These are phyloP conservation scores for Scaptomyza tumidula DNA, from an alignment of 2,888 invertebrate species.

Conservation along the genomic window DNA sequence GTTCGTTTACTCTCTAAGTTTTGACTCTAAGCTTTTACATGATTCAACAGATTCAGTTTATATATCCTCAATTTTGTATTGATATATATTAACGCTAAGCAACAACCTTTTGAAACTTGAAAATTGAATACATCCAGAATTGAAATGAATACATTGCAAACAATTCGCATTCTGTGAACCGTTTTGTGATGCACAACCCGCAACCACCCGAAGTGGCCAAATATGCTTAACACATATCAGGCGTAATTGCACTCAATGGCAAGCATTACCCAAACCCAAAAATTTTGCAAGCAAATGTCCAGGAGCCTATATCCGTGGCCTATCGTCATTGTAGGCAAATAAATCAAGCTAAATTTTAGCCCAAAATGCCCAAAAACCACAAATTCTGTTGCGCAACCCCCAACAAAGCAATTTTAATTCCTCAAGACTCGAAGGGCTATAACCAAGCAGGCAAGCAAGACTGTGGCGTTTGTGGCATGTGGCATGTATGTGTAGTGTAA, in stretches of 20 bases:
- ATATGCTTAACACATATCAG: slow-evolving; percentile 35
- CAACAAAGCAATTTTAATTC: slow-evolving; percentile 23
- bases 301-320: too few species aligned
- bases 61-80: too few species aligned
- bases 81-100: too few species aligned
- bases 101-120: too few species aligned
- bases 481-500: slow-evolving; percentile 19
- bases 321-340: slow-evolving; percentile 47
- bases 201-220: not conserved
- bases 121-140: not conserved
- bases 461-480: slow-evolving; percentile 14
- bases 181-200: not conserved
- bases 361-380: slow-evolving; percentile 32
- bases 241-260: slow-evolving; percentile 44
- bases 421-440: slow-evolving; percentile 8
- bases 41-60: not conserved
- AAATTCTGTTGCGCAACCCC: slow-evolving; percentile 17
- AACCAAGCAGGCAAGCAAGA: slow-evolving; percentile 4
- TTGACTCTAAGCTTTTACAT: not conserved
- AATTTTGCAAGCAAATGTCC: not conserved
- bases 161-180: not conserved
- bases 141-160: not conserved
- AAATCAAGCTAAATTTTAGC: slow-evolving; percentile 64
- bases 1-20: too few species aligned
- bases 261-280: not conserved